Evolutionary conservation across 2,888 invertebrate species (phyloP).

Genomic region (Drosophila pseudotakahashii): DNA sequence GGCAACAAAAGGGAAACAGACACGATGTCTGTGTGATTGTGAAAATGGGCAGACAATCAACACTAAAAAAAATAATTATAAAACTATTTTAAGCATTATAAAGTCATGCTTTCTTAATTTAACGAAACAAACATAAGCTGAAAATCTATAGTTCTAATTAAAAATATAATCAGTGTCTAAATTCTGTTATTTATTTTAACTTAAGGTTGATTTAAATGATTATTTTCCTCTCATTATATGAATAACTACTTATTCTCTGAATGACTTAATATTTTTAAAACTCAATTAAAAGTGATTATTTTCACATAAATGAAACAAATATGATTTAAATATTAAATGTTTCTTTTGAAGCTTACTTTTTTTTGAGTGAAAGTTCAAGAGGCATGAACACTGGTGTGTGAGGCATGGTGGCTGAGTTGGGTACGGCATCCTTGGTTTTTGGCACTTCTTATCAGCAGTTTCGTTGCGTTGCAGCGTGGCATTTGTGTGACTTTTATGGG

Average conservation of each 20-base stretch:
- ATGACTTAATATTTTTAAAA: neutral
- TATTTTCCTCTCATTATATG: too few relatives aligned
- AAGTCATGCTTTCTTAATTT: too few relatives aligned
- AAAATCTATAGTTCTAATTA: too few relatives aligned
- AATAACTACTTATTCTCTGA: neutral
- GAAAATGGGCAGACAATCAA: neutral
- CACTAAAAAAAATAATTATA: neutral
- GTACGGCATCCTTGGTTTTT: constrained; percentile 33
- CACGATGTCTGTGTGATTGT: constrained; percentile 30
- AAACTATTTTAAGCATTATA: neutral
- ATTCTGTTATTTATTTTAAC: too few relatives aligned
- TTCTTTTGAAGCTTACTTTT: neutral
- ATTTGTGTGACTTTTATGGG: constrained; percentile 77
- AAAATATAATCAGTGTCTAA: too few relatives aligned
- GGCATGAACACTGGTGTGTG: constrained; percentile 58
- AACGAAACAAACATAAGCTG: neutral
- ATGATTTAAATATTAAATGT: too few relatives aligned
- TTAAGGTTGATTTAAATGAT: too few relatives aligned
- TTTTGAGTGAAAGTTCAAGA: constrained; percentile 10
- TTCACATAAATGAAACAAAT: too few relatives aligned
- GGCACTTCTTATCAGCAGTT: constrained; percentile 73
- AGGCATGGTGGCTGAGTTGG: constrained; percentile 19
- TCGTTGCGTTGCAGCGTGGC: constrained; percentile 75
- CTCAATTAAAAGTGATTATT: neutral
- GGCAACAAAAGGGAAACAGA: constrained; percentile 71